Evolutionary conservation across 2,797 vertebrate genomes (phyloP).

Genomic region (Pseudochirops cupreus): DNA sequence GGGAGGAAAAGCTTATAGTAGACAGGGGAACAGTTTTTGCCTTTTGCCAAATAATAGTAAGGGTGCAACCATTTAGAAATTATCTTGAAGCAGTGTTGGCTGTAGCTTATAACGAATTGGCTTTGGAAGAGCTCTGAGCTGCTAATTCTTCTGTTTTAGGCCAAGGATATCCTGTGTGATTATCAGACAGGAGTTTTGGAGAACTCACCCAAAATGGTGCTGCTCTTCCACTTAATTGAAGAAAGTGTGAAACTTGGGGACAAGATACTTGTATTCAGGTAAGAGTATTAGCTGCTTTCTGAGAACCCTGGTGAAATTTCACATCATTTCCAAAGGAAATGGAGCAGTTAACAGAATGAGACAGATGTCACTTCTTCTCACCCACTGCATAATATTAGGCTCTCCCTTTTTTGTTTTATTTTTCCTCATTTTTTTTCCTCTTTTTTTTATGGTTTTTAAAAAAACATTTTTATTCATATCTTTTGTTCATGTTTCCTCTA

Average conservation of each 20-base stretch:
- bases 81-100: background rate
- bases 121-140: background rate
- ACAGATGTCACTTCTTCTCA: background rate
- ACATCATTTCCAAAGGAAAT: slow-evolving; percentile 9
- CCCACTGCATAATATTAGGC: background rate
- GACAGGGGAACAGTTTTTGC: background rate
- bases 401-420: slow-evolving; percentile 33
- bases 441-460: background rate
- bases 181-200: slow-evolving; percentile 95
- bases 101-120: slow-evolving; percentile 38
- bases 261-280: slow-evolving; percentile 99
- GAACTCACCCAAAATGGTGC: slow-evolving; percentile 98
- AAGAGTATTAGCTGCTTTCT: slow-evolving; percentile 62
- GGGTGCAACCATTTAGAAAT: background rate
- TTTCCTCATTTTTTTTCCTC: background rate
- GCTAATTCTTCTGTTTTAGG: slow-evolving; percentile 85
- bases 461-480: background rate
- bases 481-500: background rate
- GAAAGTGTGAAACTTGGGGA: slow-evolving; percentile 94
- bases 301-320: background rate
- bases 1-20: background rate
- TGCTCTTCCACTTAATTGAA: slow-evolving; percentile 98
- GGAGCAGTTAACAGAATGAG: background rate
- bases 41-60: background rate
- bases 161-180: slow-evolving; percentile 95